These are phyloP conservation scores for Leptinotarsa defecta DNA, from an alignment of 1,140 invertebrate genomes.

Conservation along the genomic window DNA sequence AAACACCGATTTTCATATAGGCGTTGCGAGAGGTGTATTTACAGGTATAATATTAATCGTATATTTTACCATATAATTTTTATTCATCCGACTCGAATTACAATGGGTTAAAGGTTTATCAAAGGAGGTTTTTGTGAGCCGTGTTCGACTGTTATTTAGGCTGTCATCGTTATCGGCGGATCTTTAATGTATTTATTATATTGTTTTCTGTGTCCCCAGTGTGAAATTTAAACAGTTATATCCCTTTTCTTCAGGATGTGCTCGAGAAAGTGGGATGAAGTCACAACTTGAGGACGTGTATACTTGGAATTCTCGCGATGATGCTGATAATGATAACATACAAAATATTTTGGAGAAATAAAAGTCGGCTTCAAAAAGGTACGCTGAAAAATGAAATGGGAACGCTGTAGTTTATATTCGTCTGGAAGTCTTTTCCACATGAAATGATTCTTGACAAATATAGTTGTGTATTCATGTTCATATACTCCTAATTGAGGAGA, in stretches of 20 bases:
- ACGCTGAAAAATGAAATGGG: too few species aligned
- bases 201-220: conserved; percentile 2
- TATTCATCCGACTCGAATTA: not conserved
- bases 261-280: not conserved
- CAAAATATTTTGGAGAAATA: too few species aligned
- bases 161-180: conserved; percentile 4
- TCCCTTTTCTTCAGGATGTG: conserved; percentile 7
- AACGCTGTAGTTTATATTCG: too few species aligned
- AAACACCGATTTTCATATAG: conserved; percentile 16
- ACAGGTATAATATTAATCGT: conserved; percentile 24
- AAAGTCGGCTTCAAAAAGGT: too few species aligned
- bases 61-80: conserved; percentile 24
- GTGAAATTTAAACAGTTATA: conserved; percentile 5
- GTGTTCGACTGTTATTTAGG: conserved; percentile 8
- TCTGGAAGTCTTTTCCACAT: too few species aligned
- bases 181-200: conserved; percentile 9
- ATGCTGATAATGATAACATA: too few species aligned
- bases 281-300: not conserved
- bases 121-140: conserved; percentile 2
- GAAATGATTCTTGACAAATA: too few species aligned
- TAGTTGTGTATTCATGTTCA: too few species aligned
- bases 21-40: conserved; percentile 14
- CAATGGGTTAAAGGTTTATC: not conserved
- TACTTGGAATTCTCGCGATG: not conserved
- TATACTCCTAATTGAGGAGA: too few species aligned